Conservation (phyloP, 2,113 vertebrate species). For the Albula goreensis region DNA sequence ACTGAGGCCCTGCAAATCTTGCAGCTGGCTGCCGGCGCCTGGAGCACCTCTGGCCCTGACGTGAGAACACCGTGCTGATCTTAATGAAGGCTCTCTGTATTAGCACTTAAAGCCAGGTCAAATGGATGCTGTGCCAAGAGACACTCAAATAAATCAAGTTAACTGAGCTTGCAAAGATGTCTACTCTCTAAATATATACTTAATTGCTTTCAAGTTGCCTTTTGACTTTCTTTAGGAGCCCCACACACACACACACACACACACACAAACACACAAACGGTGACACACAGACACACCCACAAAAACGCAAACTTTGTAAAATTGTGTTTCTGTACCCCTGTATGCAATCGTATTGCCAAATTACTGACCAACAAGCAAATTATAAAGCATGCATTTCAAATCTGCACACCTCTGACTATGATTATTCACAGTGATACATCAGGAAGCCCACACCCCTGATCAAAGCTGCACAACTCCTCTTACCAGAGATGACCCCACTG, state of each 20-base stretch:
- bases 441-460: not conserved
- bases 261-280: not conserved
- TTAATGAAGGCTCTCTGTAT: not conserved
- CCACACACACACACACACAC: conserved; percentile 2
- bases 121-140: not conserved
- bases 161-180: not conserved
- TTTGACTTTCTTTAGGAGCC: not conserved
- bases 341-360: too few species aligned
- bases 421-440: too few species aligned
- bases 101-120: not conserved
- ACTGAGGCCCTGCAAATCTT: not conserved
- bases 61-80: not conserved
- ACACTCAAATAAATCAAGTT: not conserved
- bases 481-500: conserved; percentile 80
- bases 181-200: not conserved
- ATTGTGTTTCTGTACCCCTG: too few species aligned
- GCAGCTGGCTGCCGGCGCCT: not conserved
- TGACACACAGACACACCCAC: not conserved
- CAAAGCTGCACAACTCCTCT: conserved; percentile 1
- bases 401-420: too few species aligned
- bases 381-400: too few species aligned
- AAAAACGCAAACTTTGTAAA: not conserved
- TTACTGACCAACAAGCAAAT: too few species aligned
- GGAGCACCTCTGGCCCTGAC: too few species aligned
- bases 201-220: not conserved